phyloP scores from a whole-genome alignment of 1,140 invertebrate genomes.

The Zaprionus davidi region DNA sequence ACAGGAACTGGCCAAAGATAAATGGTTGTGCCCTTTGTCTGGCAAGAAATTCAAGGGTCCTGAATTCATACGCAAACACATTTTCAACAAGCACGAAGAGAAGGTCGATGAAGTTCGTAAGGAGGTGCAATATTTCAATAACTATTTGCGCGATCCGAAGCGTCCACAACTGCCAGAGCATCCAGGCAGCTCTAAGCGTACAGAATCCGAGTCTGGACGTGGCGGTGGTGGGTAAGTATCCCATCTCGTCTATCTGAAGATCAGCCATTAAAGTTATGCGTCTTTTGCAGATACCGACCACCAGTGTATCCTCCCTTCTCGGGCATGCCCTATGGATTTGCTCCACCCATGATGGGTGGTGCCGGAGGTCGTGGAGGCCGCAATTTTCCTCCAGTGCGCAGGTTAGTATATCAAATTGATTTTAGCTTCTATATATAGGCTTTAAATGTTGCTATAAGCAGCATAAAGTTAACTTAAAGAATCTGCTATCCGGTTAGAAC shows the following conservation, averaged over 20 bases:
- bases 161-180: slow-evolving; percentile 96
- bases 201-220: slow-evolving; percentile 84
- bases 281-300: slow-evolving; percentile 57
- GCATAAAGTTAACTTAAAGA: not conserved
- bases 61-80: slow-evolving; percentile 99
- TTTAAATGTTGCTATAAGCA: slow-evolving; percentile 13
- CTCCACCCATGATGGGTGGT: slow-evolving; percentile 71
- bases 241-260: not conserved
- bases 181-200: slow-evolving; percentile 85
- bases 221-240: slow-evolving; percentile 85
- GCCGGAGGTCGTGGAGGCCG: slow-evolving; percentile 71
- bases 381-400: slow-evolving; percentile 73
- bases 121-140: slow-evolving; percentile 99
- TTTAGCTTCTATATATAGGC: not conserved
- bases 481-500: not conserved
- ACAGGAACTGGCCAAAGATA: slow-evolving; percentile 97
- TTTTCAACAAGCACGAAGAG: slow-evolving; percentile 98
- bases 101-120: slow-evolving; percentile 98
- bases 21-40: slow-evolving; percentile 99
- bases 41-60: slow-evolving; percentile 99
- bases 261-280: not conserved
- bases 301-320: slow-evolving; percentile 72
- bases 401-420: slow-evolving; percentile 55
- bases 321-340: slow-evolving; percentile 75
- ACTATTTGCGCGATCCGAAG: slow-evolving; percentile 97